Evolutionary conservation across 2,888 invertebrate genomes (phyloP).

Genomic region (Cantharis rustica): DNA sequence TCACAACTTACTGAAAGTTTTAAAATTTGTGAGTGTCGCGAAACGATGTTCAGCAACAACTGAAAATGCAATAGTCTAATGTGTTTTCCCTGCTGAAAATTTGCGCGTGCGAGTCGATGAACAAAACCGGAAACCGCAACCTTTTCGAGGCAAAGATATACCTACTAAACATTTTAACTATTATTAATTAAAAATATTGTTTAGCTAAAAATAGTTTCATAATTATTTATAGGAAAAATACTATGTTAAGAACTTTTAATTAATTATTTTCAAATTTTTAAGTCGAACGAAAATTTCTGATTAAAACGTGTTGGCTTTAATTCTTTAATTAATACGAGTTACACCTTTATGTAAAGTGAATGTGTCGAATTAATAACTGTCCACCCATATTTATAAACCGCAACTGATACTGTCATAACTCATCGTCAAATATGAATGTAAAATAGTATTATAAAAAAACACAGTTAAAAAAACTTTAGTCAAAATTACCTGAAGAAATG

Average conservation of each 20-base stretch:
- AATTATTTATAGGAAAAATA: background rate
- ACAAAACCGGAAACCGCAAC: conserved; percentile 20
- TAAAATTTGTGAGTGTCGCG: background rate
- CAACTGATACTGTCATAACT: background rate
- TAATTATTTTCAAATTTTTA: background rate
- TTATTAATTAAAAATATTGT: background rate
- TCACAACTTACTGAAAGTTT: conserved; percentile 2
- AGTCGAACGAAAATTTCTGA: background rate
- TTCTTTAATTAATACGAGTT: background rate
- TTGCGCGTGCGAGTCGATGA: conserved; percentile 21
- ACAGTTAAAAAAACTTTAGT: too few species aligned
- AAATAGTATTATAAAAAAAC: background rate
- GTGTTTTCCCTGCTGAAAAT: conserved; percentile 23
- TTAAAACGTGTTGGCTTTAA: background rate
- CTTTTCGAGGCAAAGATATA: conserved; percentile 7
- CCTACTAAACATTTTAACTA: conserved; percentile 2
- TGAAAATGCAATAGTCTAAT: conserved; percentile 13
- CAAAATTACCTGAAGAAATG: too few species aligned
- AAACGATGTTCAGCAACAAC: conserved; percentile 17
- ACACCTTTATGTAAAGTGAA: background rate
- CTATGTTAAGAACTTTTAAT: background rate
- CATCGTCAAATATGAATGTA: background rate
- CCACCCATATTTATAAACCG: background rate
- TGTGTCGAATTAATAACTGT: background rate
- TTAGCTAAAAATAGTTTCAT: background rate